Evolutionary conservation across 2,113 vertebrate genomes (phyloP).

Genomic region (Oncorhynchus mykiss): DNA sequence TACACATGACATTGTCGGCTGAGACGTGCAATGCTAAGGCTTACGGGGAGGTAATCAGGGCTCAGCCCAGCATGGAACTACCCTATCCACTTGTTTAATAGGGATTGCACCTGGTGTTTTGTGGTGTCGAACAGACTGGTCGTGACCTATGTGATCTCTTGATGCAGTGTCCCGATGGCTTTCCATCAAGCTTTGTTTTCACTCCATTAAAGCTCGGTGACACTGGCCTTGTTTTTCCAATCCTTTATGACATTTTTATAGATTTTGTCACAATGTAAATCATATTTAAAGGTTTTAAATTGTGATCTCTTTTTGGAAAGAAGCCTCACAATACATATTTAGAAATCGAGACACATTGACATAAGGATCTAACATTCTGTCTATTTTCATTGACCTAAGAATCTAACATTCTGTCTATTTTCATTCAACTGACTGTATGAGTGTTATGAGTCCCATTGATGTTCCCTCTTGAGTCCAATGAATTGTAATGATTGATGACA

Average conservation of each 20-base stretch:
- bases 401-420: not conserved
- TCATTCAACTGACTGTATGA: not conserved
- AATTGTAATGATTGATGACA: slow-evolving; percentile 29
- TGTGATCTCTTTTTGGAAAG: too few relatives aligned
- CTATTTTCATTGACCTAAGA: not conserved
- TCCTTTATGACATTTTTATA: too few relatives aligned
- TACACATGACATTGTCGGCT: slow-evolving; percentile 7
- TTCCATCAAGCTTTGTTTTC: too few relatives aligned
- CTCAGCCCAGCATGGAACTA: slow-evolving; percentile 11
- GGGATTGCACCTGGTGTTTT: not conserved
- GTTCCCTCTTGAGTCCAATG: slow-evolving; percentile 8
- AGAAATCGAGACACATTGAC: too few relatives aligned
- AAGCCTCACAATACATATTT: too few relatives aligned
- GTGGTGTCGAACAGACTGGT: not conserved
- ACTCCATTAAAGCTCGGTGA: too few relatives aligned
- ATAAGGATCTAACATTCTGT: not conserved
- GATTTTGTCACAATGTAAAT: too few relatives aligned
- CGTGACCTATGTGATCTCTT: slow-evolving; percentile 1
- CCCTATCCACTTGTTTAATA: slow-evolving; percentile 33
- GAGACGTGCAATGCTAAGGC: not conserved
- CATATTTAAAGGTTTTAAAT: too few relatives aligned
- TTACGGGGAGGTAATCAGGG: slow-evolving; percentile 29
- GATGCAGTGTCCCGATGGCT: not conserved
- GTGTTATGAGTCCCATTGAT: not conserved
- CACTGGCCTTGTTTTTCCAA: too few relatives aligned